Percentiles rank a stretch among this genome's conserved stretches.
Evolutionary conservation across 2,113 vertebrate genomes (phyloP).

Genomic region (Bujurquina vittata): DNA sequence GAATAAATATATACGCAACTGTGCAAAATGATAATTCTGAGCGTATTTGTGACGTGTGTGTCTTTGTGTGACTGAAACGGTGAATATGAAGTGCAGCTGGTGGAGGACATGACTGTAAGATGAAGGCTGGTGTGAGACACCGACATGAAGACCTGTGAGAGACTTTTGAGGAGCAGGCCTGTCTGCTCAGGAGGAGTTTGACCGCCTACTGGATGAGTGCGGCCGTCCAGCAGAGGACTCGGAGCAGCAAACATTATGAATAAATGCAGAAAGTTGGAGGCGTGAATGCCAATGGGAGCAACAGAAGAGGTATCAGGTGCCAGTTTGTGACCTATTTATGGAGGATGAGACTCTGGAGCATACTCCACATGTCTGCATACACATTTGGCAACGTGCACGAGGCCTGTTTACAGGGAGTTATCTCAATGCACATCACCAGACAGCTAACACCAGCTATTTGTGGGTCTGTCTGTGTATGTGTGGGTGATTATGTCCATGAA

Average conservation of each 20-base stretch:
- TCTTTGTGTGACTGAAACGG: too few relatives aligned
- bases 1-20: too few relatives aligned
- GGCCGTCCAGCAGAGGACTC: not conserved
- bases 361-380: not conserved
- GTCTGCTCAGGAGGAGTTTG: constrained; percentile 42
- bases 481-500: constrained; percentile 6
- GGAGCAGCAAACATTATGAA: too few relatives aligned
- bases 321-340: not conserved
- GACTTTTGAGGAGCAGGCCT: constrained; percentile 25
- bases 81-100: too few relatives aligned
- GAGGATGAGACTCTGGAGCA: not conserved
- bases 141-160: not conserved
- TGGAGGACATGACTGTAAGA: too few relatives aligned
- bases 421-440: constrained; percentile 36
- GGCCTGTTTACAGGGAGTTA: not conserved
- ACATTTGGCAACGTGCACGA: not conserved
- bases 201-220: not conserved
- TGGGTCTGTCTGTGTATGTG: constrained; percentile 3
- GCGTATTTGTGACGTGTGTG: too few relatives aligned
- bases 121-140: too few relatives aligned
- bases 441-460: constrained; percentile 38
- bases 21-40: too few relatives aligned
- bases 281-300: not conserved
- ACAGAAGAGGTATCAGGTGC: not conserved
- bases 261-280: too few relatives aligned